phyloP scores from a whole-genome alignment of 2,113 vertebrate species.

The Mustelus asterias region DNA sequence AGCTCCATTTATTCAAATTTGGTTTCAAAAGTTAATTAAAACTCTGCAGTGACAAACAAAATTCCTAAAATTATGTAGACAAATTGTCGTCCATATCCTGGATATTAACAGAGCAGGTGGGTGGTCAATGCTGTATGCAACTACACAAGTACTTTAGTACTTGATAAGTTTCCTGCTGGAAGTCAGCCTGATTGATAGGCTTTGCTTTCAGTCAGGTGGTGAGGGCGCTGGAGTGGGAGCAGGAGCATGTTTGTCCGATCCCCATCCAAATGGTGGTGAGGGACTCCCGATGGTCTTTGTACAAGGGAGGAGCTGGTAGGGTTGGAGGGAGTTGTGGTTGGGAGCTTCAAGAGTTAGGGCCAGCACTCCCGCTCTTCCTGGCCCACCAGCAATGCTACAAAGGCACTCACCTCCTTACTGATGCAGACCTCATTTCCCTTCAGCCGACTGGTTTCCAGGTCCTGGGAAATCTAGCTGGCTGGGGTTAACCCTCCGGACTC shows the following conservation, averaged over 20 bases:
- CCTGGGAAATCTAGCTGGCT: too few relatives aligned
- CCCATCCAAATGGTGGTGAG: neutral
- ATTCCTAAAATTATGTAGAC: neutral
- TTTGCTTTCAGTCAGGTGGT: neutral
- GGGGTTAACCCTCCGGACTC: neutral
- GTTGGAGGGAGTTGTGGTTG: too few relatives aligned
- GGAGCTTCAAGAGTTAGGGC: neutral
- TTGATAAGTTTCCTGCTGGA: neutral
- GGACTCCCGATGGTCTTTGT: neutral
- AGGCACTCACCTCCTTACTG: too few relatives aligned
- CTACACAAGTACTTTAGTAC: neutral
- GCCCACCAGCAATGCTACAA: neutral
- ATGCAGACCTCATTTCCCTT: neutral
- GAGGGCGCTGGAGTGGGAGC: too few relatives aligned
- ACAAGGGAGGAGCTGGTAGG: neutral
- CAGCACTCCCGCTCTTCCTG: neutral
- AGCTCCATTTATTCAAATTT: neutral
- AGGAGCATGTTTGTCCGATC: neutral
- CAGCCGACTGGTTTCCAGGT: neutral
- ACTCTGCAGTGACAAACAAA: neutral
- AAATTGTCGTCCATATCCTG: neutral
- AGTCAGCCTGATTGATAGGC: neutral
- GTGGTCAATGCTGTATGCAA: neutral
- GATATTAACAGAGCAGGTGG: neutral
- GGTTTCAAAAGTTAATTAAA: neutral